A percentile compares a stretch with the other conserved stretches of the same genome.
Evolutionary conservation across 1,140 invertebrate species (phyloP).

Genomic region (Lepidurus couesii): DNA sequence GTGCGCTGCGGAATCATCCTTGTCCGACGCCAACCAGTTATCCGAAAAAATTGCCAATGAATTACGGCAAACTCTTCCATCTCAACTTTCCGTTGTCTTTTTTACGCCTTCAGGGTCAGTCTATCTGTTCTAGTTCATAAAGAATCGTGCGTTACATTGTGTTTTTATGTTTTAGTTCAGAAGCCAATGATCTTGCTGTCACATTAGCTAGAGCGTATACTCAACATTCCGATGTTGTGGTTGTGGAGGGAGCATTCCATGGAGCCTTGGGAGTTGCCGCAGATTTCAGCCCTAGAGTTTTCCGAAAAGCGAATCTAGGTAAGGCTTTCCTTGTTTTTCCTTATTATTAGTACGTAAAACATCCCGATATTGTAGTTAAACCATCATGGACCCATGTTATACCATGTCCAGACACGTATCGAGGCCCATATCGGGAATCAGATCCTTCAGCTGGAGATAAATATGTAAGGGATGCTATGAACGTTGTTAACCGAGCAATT

Average conservation of each 20-base stretch:
- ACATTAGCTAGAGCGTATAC: slow-evolving; percentile 53
- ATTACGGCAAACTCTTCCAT: slow-evolving; percentile 50
- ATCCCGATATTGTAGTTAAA: slow-evolving; percentile 36
- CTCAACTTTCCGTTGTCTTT: slow-evolving; percentile 50
- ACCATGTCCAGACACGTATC: slow-evolving; percentile 55
- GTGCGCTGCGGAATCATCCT: slow-evolving; percentile 39
- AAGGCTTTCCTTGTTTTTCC: slow-evolving; percentile 38
- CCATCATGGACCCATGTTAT: slow-evolving; percentile 55
- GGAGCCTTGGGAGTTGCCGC: slow-evolving; percentile 53
- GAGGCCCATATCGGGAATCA: slow-evolving; percentile 49
- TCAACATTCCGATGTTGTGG: slow-evolving; percentile 51
- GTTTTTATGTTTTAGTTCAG: slow-evolving; percentile 47
- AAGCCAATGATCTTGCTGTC: slow-evolving; percentile 61
- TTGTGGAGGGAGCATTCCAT: slow-evolving; percentile 60
- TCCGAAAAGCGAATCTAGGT: slow-evolving; percentile 43
- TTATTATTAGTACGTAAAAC: slow-evolving; percentile 1
- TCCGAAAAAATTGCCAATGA: slow-evolving; percentile 53
- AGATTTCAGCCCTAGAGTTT: slow-evolving; percentile 57
- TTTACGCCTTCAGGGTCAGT: slow-evolving; percentile 58
- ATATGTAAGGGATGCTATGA: slow-evolving; percentile 51
- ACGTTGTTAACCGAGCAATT: slow-evolving; percentile 45
- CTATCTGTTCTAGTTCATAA: neutral
- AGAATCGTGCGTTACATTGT: neutral
- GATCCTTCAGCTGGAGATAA: slow-evolving; percentile 44
- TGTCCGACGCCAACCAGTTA: slow-evolving; percentile 51